These are phyloP conservation scores for Lordiphosa fenestrarum DNA, from an alignment of 2,888 invertebrate genomes.

Conservation along the genomic window DNA sequence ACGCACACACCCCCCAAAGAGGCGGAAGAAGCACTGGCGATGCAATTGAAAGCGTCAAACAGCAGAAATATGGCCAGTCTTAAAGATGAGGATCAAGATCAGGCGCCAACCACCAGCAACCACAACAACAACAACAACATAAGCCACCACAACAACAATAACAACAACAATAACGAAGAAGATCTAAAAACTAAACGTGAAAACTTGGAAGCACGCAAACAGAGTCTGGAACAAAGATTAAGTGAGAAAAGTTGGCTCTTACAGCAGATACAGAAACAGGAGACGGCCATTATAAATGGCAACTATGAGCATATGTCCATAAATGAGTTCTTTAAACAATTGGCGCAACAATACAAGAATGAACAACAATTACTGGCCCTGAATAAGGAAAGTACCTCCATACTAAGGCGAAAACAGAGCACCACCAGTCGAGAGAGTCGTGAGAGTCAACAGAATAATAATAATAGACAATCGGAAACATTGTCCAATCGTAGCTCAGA, in stretches of 20 bases:
- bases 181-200: constrained; percentile 68
- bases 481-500: constrained; percentile 76
- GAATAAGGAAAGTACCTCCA: constrained; percentile 49
- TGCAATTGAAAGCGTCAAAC: constrained; percentile 67
- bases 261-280: constrained; percentile 79
- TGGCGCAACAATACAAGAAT: constrained; percentile 73
- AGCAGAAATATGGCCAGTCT: constrained; percentile 68
- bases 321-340: constrained; percentile 71
- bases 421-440: constrained; percentile 59
- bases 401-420: constrained; percentile 74
- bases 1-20: constrained; percentile 28
- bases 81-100: constrained; percentile 68
- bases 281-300: constrained; percentile 77
- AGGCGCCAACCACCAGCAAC: constrained; percentile 47
- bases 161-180: constrained; percentile 48
- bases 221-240: constrained; percentile 76
- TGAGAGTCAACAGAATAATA: constrained; percentile 45
- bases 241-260: constrained; percentile 79
- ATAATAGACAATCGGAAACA: constrained; percentile 71
- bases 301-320: constrained; percentile 75
- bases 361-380: constrained; percentile 55
- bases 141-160: constrained; percentile 43
- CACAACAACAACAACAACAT: constrained; percentile 34
- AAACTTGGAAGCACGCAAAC: constrained; percentile 76
- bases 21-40: constrained; percentile 53